These are phyloP conservation scores for Orthosia gracilis DNA, from an alignment of 2,888 invertebrate species.

Conservation along the genomic window DNA sequence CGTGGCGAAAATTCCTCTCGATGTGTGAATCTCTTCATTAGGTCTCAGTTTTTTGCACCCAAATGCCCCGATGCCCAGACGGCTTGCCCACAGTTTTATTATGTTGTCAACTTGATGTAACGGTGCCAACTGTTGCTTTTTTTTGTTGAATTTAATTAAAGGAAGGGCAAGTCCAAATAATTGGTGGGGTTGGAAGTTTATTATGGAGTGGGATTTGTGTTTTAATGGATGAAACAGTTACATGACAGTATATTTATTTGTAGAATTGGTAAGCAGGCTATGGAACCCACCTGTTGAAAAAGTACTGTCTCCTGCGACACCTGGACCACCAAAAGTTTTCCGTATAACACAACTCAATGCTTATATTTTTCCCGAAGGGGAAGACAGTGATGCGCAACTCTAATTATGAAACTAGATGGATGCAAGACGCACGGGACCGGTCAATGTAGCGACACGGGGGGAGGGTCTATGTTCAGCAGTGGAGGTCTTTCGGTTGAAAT, in stretches of 20 bases:
- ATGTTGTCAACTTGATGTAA: conserved; percentile 76
- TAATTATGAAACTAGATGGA: too few relatives aligned
- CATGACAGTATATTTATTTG: not conserved
- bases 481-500: too few relatives aligned
- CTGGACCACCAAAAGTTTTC: not conserved
- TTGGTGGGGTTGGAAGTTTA: conserved; percentile 20
- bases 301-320: too few relatives aligned
- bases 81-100: conserved; percentile 69
- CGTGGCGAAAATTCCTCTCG: conserved; percentile 57
- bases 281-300: not conserved
- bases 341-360: too few relatives aligned
- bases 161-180: conserved; percentile 35
- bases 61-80: conserved; percentile 59
- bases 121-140: conserved; percentile 57
- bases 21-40: conserved; percentile 81
- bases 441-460: too few relatives aligned
- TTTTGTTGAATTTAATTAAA: conserved; percentile 65
- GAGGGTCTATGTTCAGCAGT: too few relatives aligned
- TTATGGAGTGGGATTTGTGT: conserved; percentile 8
- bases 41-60: conserved; percentile 64
- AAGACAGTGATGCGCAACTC: too few relatives aligned
- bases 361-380: too few relatives aligned
- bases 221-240: not conserved
- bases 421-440: too few relatives aligned
- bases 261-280: not conserved